Percentiles rank a stretch among this genome's conserved stretches.
These are phyloP conservation scores for Clytia hemisphaerica DNA, from an alignment of 30 jellyfish, hydroid and myxozoan genomes.

Conservation along the genomic window DNA sequence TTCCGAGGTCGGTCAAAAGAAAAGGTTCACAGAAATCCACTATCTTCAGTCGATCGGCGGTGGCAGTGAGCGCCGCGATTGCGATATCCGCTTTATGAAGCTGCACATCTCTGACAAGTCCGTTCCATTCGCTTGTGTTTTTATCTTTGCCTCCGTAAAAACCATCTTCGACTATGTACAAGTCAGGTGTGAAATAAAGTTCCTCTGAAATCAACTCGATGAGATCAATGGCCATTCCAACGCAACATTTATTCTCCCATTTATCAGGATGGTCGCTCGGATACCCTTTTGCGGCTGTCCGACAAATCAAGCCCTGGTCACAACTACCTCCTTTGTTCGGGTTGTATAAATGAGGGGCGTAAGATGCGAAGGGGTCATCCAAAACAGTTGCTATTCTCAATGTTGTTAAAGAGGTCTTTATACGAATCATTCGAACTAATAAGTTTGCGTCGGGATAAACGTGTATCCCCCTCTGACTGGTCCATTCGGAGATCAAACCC, in stretches of 20 bases:
- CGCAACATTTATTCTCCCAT: slow-evolving; percentile 57
- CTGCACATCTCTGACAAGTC: slow-evolving; percentile 53
- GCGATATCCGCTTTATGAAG: slow-evolving; percentile 59
- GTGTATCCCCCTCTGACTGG: background rate
- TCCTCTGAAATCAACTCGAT: slow-evolving; percentile 28
- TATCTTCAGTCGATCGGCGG: slow-evolving; percentile 31
- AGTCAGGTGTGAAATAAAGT: slow-evolving; percentile 21
- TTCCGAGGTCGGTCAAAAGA: slow-evolving; percentile 32
- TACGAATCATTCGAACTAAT: background rate
- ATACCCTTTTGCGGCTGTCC: background rate
- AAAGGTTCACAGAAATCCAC: slow-evolving; percentile 53
- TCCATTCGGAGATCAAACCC: background rate
- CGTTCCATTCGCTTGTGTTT: slow-evolving; percentile 52
- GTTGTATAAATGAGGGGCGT: no score
- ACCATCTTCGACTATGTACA: slow-evolving; percentile 69
- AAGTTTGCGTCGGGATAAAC: background rate
- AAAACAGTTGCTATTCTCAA: slow-evolving; percentile 1
- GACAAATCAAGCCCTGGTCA: slow-evolving; percentile 50
- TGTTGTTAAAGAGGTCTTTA: background rate
- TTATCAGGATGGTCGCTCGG: background rate
- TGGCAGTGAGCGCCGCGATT: slow-evolving; percentile 55
- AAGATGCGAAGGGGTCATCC: background rate
- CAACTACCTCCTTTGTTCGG: no score
- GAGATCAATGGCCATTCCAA: slow-evolving; percentile 57
- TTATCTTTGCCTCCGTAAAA: slow-evolving; percentile 44